Evolutionary conservation across 1,140 invertebrate species (phyloP).

Genomic region (Aradophagus sp.): DNA sequence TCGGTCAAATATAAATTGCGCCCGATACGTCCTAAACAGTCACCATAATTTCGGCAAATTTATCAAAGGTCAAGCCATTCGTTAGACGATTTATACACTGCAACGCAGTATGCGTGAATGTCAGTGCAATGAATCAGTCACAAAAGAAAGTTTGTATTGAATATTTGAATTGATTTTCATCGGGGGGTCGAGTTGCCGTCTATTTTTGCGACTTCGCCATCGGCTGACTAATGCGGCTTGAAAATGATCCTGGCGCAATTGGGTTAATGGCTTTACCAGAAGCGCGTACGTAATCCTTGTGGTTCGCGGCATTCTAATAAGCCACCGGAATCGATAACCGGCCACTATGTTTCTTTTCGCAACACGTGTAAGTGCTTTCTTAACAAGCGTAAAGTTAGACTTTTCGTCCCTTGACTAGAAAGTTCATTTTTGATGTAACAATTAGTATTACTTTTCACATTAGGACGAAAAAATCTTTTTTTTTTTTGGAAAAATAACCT

Average conservation of each 20-base stretch:
- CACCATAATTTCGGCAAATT: background rate
- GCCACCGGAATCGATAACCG: conserved; percentile 32
- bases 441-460: too few relatives aligned
- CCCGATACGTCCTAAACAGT: background rate
- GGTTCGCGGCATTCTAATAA: conserved; percentile 31
- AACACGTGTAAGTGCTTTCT: too few relatives aligned
- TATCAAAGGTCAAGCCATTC: conserved; percentile 13
- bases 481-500: too few relatives aligned
- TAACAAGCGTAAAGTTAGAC: too few relatives aligned
- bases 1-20: too few relatives aligned
- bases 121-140: conserved; percentile 12
- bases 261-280: conserved; percentile 64
- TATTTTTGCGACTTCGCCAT: conserved; percentile 49
- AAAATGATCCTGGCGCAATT: conserved; percentile 64
- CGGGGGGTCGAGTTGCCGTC: conserved; percentile 8
- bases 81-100: too few relatives aligned
- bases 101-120: too few relatives aligned
- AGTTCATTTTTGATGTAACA: too few relatives aligned
- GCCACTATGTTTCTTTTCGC: conserved; percentile 39
- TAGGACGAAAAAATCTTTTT: too few relatives aligned
- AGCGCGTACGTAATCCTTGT: conserved; percentile 32
- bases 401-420: too few relatives aligned
- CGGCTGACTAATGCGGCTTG: conserved; percentile 45
- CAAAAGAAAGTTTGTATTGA: conserved; percentile 10
- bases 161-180: conserved; percentile 21